Conservation (phyloP, 2,888 invertebrate species). For the Cosmia pyralina region DNA sequence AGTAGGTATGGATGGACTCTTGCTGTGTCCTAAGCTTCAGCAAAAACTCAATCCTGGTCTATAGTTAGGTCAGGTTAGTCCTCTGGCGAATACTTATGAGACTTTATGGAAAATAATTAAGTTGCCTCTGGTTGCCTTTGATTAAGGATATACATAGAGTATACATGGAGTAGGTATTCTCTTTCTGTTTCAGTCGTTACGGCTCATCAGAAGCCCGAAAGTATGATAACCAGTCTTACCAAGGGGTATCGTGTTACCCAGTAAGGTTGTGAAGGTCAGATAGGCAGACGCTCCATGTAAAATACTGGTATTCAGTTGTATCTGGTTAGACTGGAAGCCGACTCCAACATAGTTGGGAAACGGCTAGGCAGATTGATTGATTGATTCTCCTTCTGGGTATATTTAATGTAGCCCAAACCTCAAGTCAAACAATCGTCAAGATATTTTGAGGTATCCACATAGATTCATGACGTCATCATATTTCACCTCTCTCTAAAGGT, state of each 20-base stretch:
- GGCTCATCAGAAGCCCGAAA: too few relatives aligned
- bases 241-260: too few relatives aligned
- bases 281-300: too few relatives aligned
- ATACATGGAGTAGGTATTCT: not conserved
- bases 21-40: not conserved
- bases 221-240: too few relatives aligned
- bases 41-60: not conserved
- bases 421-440: not conserved
- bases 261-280: too few relatives aligned
- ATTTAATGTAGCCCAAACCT: not conserved
- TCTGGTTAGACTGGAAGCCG: too few relatives aligned
- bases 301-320: too few relatives aligned
- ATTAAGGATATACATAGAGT: not conserved
- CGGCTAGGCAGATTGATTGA: too few relatives aligned
- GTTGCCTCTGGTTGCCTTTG: not conserved
- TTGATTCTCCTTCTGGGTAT: not conserved
- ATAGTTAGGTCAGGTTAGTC: not conserved
- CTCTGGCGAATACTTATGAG: not conserved
- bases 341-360: too few relatives aligned
- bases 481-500: constrained; percentile 33
- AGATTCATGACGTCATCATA: constrained; percentile 14
- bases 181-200: too few relatives aligned
- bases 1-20: not conserved
- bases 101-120: not conserved
- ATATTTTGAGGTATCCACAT: constrained; percentile 9